A percentile compares a stretch with the other conserved stretches of the same genome.
These are phyloP conservation scores for Sus scrofa DNA, from an alignment of 2,113 vertebrate species.

Conservation along the genomic window DNA sequence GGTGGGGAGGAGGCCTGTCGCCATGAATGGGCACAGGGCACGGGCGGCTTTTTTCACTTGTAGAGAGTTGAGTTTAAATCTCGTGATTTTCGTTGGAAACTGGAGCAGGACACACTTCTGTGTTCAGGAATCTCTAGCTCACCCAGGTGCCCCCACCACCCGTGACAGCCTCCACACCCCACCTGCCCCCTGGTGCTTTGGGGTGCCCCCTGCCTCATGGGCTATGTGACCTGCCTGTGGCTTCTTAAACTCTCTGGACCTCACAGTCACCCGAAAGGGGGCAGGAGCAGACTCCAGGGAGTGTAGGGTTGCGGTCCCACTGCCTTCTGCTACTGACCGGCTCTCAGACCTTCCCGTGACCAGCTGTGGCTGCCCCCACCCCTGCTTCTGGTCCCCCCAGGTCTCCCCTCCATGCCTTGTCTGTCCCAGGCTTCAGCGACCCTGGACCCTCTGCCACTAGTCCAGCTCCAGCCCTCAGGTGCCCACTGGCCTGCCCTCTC, in stretches of 20 bases:
- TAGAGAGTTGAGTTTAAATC: background rate
- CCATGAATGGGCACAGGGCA: background rate
- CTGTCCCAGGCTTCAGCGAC: background rate
- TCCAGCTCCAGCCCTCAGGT: background rate
- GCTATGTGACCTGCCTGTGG: background rate
- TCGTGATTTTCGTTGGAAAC: background rate
- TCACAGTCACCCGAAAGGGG: background rate
- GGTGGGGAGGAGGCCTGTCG: background rate
- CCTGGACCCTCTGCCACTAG: background rate
- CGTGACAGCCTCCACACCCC: fast-evolving
- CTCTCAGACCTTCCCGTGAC: background rate
- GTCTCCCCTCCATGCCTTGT: background rate
- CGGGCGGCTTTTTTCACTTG: background rate
- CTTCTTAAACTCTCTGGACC: background rate
- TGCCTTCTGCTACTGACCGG: background rate
- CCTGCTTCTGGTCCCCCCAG: background rate
- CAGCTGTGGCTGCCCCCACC: too few species aligned
- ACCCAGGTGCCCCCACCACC: fast-evolving
- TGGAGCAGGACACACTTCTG: fast-evolving
- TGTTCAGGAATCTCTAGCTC: too few species aligned
- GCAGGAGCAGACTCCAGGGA: background rate
- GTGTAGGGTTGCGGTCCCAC: fast-evolving
- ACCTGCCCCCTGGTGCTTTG: too few species aligned
- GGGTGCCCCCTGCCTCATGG: background rate
- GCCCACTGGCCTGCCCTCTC: background rate